Conservation (phyloP, 2,797 vertebrate genomes). For the Dromococcyx pavoninus region DNA sequence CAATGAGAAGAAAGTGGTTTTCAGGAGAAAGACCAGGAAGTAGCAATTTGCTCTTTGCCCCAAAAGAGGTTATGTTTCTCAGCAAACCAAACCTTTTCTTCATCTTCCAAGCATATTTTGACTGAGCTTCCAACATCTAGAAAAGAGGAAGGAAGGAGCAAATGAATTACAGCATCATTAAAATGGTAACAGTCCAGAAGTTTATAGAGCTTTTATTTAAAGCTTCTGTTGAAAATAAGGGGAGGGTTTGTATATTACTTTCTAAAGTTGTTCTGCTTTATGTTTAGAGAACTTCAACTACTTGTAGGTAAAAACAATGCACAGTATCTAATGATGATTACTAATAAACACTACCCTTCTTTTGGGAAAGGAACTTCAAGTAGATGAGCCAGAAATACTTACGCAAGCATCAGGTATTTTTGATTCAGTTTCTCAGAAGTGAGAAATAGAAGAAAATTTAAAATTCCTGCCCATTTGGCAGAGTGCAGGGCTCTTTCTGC, state of each 20-base stretch:
- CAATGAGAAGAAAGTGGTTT: neutral
- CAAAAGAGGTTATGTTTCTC: neutral
- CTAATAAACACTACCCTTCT: neutral
- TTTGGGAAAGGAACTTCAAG: neutral
- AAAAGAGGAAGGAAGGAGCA: neutral
- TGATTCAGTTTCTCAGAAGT: neutral
- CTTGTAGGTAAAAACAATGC: neutral
- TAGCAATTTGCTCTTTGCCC: neutral
- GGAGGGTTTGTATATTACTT: neutral
- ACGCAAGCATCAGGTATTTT: constrained; percentile 40
- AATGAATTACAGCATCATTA: neutral
- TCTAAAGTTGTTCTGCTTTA: neutral
- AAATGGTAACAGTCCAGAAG: neutral
- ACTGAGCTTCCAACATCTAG: neutral
- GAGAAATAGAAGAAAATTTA: constrained; percentile 11
- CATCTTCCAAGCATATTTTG: neutral
- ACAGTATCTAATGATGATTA: neutral
- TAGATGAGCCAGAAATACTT: constrained; percentile 2
- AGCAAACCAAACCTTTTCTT: constrained; percentile 21
- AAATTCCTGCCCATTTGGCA: constrained; percentile 41
- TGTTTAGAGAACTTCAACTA: neutral
- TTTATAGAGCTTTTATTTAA: neutral
- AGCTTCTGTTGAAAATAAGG: neutral
- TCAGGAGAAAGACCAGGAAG: neutral
- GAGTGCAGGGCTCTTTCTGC: neutral